Evolutionary conservation across 2,888 invertebrate species (phyloP).

Genomic region (Zygothrica quintamaculata): DNA sequence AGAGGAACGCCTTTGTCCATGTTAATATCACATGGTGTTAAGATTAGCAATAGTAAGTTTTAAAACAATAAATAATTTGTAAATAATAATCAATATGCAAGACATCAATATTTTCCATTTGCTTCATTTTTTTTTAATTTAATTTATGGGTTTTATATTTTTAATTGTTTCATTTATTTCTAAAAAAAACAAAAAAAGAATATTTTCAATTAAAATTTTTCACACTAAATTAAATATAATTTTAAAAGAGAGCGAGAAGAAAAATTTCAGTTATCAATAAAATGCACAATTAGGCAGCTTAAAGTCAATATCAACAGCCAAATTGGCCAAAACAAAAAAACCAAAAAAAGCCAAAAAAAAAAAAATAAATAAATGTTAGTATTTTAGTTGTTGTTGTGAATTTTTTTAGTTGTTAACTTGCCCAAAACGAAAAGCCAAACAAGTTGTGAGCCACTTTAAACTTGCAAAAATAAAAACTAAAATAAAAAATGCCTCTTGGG

Average conservation of each 20-base stretch:
- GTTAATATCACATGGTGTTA: slow-evolving; percentile 92
- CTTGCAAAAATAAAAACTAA: neutral
- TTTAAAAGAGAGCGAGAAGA: slow-evolving; percentile 31
- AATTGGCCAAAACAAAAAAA: slow-evolving; percentile 40
- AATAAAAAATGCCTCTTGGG: slow-evolving; percentile 15
- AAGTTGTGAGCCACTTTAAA: slow-evolving; percentile 46
- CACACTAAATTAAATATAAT: slow-evolving; percentile 19
- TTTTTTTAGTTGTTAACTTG: slow-evolving; percentile 44
- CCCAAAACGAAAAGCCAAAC: slow-evolving; percentile 52
- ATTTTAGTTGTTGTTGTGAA: slow-evolving; percentile 15
- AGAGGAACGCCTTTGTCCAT: slow-evolving; percentile 90
- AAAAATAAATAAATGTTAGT: neutral
- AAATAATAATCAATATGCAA: too few relatives aligned
- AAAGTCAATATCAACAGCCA: slow-evolving; percentile 77
- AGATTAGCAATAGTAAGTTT: slow-evolving; percentile 91
- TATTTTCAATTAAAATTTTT: slow-evolving; percentile 3
- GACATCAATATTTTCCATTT: slow-evolving; percentile 11
- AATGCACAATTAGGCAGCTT: slow-evolving; percentile 62
- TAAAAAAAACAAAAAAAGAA: too few relatives aligned
- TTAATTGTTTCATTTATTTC: neutral
- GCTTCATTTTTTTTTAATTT: too few relatives aligned
- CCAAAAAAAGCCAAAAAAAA: slow-evolving; percentile 6
- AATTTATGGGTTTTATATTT: too few relatives aligned
- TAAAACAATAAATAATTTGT: too few relatives aligned
- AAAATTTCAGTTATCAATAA: slow-evolving; percentile 46